Conservation (phyloP, 2,113 vertebrate genomes). For the Sarotherodon lohbergeri region DNA sequence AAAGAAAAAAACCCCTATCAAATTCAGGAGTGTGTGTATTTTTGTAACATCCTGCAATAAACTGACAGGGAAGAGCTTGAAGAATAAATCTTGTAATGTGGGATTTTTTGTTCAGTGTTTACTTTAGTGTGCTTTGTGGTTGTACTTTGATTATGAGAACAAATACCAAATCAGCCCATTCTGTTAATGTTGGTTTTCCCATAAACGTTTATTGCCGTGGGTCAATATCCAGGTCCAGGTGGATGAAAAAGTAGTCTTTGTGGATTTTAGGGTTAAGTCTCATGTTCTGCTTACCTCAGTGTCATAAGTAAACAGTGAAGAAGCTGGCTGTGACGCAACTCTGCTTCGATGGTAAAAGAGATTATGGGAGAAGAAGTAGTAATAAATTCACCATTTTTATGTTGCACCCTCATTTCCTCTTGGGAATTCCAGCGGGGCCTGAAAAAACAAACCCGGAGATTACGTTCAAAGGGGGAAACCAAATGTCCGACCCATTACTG, state of each 20-base stretch:
- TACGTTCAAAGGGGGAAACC: slow-evolving; percentile 46
- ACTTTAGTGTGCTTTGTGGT: neutral
- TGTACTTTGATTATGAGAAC: slow-evolving; percentile 21
- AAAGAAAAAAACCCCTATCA: neutral
- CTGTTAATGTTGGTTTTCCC: slow-evolving; percentile 12
- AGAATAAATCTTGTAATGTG: neutral
- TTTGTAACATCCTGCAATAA: neutral
- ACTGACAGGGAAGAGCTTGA: neutral
- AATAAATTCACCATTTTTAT: slow-evolving; percentile 64
- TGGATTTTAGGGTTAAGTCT: slow-evolving; percentile 39
- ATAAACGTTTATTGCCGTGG: slow-evolving; percentile 27
- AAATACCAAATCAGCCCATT: slow-evolving; percentile 32
- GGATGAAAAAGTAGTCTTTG: slow-evolving; percentile 32
- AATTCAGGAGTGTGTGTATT: neutral
- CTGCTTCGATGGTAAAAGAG: slow-evolving; percentile 29
- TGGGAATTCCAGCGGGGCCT: slow-evolving; percentile 66
- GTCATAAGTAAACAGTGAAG: slow-evolving; percentile 47
- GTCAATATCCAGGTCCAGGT: slow-evolving; percentile 57
- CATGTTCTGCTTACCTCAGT: slow-evolving; percentile 37
- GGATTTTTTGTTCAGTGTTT: slow-evolving; percentile 33
- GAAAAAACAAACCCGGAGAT: slow-evolving; percentile 52
- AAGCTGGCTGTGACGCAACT: slow-evolving; percentile 48
- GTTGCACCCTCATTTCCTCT: slow-evolving; percentile 64
- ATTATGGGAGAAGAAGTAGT: slow-evolving; percentile 40
- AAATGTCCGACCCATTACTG: slow-evolving; percentile 46